phyloP scores from a whole-genome alignment of 1,140 invertebrate species.

The honey bee (Apis mellifera) region Amel_HAv3.1 CM009937.2:10458501-10459000 shows the following conservation, averaged over 20 bases:
- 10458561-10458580: constrained; percentile 80
- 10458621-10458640: constrained; percentile 17
- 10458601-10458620: constrained; percentile 30
- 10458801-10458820: too few species aligned
- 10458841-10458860: constrained; percentile 72
- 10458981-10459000: constrained; percentile 32
- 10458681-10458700: constrained; percentile 36
- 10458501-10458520: constrained; percentile 50
- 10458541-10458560: constrained; percentile 82
- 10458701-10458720: constrained; percentile 48
- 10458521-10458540: constrained; percentile 73
- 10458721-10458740: constrained; percentile 71
- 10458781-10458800: too few species aligned
- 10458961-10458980: constrained; percentile 44
- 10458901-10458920: background rate
- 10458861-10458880: constrained; percentile 70
- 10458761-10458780: constrained; percentile 77
- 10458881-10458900: constrained; percentile 54
- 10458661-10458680: constrained; percentile 35
- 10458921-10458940: constrained; percentile 30
- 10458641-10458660: constrained; percentile 52
- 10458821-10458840: constrained; percentile 70
- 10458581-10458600: constrained; percentile 77
- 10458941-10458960: constrained; percentile 32
- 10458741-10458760: constrained; percentile 79